Evolutionary conservation across 2,113 vertebrate species (phyloP), one percentile per base, ranked within the genome.

Genomic region (Catagonus wagneri): DNA sequence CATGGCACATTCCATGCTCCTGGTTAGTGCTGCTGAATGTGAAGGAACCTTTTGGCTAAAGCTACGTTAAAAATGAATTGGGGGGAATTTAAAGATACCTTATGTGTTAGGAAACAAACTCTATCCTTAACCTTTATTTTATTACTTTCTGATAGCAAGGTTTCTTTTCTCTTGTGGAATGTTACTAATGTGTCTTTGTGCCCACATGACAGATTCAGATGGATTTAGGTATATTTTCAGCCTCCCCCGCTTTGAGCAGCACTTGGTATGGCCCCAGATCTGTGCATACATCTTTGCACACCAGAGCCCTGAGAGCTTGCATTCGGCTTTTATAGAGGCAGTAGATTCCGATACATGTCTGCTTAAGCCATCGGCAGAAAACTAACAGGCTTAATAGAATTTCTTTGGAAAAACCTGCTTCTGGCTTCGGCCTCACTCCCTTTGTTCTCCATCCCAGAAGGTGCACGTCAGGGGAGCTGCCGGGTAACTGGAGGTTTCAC

Each of bases 221-320:
- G 93, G 71, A 63, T 92, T 91, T 72, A 63, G 68, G 68, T 76
- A 0, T 63, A 7, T 89, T 66, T 14, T 68, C 56, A 44, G 39
- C 23, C 58, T 56, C 74, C 23, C 95, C 98, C 98, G 95, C 98
- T 98, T 86, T 85, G 93, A 98, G 79, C 96, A 71, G 97, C 98
- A 54, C 98, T 98, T 99, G 99, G 99, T 99, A 99, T 95, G 83
- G 98, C 98, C 99, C 98, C 96, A 96, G 97, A 97, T 98, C 81
- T 25, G 97, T 98, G 98, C 98, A 96, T 97, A 97, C 98, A 75
- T 98, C 97, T 98, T 98, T 98, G 93, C 98, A 80, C 89, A 97
- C 97, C 98, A 98, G 97, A 98, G 97, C 98, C 98, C 98, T 90
- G 97, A 97, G 94, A 98, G 98, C 98, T 98, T 97, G 97, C 89